These are phyloP conservation scores for Morpho achilles DNA, from an alignment of 2,888 invertebrate species.

Conservation along the genomic window DNA sequence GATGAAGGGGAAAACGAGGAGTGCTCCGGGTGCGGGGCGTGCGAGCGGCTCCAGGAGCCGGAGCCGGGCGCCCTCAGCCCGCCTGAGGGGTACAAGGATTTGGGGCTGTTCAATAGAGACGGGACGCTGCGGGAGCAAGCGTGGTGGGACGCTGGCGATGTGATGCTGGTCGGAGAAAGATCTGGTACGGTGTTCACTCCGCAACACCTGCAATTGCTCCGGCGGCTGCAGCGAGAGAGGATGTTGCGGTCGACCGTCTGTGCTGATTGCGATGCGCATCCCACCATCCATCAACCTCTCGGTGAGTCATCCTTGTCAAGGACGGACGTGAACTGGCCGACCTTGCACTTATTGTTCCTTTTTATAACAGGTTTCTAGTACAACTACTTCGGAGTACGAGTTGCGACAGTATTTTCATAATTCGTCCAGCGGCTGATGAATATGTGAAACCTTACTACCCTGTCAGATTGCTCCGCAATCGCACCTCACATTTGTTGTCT, in stretches of 20 bases:
- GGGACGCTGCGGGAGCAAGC: conserved; percentile 78
- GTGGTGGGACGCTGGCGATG: conserved; percentile 79
- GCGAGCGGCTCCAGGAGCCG: conserved; percentile 82
- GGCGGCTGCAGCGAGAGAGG: conserved; percentile 81
- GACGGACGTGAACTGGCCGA: conserved; percentile 38
- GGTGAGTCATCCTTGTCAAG: conserved; percentile 67
- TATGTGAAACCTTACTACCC: conserved; percentile 18
- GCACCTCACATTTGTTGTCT: not conserved
- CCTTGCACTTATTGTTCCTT: conserved; percentile 38
- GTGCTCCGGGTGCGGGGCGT: conserved; percentile 79
- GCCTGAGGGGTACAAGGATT: conserved; percentile 94
- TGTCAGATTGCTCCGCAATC: conserved; percentile 1
- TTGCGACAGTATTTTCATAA: conserved; percentile 4
- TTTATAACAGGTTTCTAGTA: conserved; percentile 31
- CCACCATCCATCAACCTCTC: conserved; percentile 66
- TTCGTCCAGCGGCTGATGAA: conserved; percentile 10
- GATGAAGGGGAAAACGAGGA: conserved; percentile 89
- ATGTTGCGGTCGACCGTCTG: conserved; percentile 77
- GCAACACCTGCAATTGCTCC: conserved; percentile 82
- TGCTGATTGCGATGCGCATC: conserved; percentile 72
- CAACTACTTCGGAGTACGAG: conserved; percentile 2
- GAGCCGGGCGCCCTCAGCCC: conserved; percentile 93
- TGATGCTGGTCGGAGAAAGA: conserved; percentile 75
- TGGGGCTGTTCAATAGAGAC: conserved; percentile 82
- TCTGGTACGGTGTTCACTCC: conserved; percentile 82